Evolutionary conservation across 2,888 invertebrate genomes (phyloP).

Genomic region (Ectemnius continuus): DNA sequence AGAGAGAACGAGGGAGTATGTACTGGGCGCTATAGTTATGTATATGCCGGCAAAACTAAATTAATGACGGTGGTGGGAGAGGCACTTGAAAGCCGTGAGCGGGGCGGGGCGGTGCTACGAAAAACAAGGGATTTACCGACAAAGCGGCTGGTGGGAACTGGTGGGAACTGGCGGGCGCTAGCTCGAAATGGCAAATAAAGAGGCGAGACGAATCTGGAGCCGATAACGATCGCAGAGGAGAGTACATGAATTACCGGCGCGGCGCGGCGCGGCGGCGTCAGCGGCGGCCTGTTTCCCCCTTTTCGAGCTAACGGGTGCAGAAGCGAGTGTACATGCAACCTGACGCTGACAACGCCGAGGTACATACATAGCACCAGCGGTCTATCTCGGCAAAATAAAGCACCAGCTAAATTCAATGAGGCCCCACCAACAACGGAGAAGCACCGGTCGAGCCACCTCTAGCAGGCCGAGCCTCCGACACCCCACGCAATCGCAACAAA

Average conservation of each 20-base stretch:
- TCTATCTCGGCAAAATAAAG: slow-evolving; percentile 53
- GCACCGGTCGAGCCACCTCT: too few species aligned
- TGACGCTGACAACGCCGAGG: slow-evolving; percentile 15
- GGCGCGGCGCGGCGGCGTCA: slow-evolving; percentile 15
- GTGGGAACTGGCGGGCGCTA: background rate
- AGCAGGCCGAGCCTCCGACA: background rate
- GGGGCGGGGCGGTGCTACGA: too few species aligned
- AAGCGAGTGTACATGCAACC: slow-evolving; percentile 8
- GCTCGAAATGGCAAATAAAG: slow-evolving; percentile 8
- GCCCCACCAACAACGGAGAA: background rate
- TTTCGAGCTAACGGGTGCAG: too few species aligned
- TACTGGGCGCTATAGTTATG: too few species aligned
- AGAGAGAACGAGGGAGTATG: too few species aligned
- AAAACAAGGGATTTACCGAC: too few species aligned
- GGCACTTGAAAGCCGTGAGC: too few species aligned
- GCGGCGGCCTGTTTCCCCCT: slow-evolving; percentile 17
- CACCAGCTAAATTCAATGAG: slow-evolving; percentile 51
- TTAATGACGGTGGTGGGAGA: too few species aligned
- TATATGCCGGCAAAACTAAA: background rate
- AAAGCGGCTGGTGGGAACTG: background rate
- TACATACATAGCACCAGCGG: slow-evolving; percentile 20
- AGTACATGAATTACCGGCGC: slow-evolving; percentile 48
- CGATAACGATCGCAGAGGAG: slow-evolving; percentile 39
- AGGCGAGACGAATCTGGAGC: slow-evolving; percentile 10
- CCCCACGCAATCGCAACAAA: slow-evolving; percentile 32